A percentile compares a stretch with the other conserved stretches of the same genome.
Conservation (phyloP, 2,888 invertebrate species). For the Acanthosepion pharaonis region DNA sequence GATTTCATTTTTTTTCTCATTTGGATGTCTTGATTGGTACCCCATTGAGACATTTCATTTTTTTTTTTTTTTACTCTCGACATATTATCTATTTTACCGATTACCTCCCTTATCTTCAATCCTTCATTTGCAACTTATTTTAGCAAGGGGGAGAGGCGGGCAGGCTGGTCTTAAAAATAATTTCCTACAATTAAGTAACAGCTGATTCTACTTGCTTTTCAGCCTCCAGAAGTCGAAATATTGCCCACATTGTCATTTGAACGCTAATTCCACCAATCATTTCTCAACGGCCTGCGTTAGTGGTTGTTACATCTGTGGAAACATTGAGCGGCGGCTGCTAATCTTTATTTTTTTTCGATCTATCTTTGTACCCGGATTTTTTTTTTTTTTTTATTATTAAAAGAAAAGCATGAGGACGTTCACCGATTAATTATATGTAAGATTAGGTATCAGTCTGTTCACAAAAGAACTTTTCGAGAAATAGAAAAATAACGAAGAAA, state of each 20-base stretch:
- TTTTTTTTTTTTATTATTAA: not conserved
- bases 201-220: constrained; percentile 5
- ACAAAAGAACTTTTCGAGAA: not conserved
- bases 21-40: not conserved
- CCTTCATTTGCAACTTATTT: not conserved
- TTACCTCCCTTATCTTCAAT: not conserved
- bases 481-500: not conserved
- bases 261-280: not conserved
- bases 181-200: constrained; percentile 33
- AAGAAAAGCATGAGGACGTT: not conserved
- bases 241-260: constrained; percentile 33
- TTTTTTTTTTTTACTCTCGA: not conserved
- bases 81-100: not conserved
- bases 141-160: not conserved
- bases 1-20: not conserved
- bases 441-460: not conserved
- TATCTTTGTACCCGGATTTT: not conserved
- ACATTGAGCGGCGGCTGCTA: not conserved
- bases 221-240: not conserved
- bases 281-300: not conserved
- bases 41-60: not conserved
- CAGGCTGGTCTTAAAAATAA: not conserved
- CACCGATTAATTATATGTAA: not conserved
- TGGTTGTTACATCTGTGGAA: not conserved
- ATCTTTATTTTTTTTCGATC: not conserved